Percentiles rank a stretch among this genome's conserved stretches.
phyloP scores from a whole-genome alignment of 2,888 invertebrate genomes.

The Drosophila maculinotata region DNA sequence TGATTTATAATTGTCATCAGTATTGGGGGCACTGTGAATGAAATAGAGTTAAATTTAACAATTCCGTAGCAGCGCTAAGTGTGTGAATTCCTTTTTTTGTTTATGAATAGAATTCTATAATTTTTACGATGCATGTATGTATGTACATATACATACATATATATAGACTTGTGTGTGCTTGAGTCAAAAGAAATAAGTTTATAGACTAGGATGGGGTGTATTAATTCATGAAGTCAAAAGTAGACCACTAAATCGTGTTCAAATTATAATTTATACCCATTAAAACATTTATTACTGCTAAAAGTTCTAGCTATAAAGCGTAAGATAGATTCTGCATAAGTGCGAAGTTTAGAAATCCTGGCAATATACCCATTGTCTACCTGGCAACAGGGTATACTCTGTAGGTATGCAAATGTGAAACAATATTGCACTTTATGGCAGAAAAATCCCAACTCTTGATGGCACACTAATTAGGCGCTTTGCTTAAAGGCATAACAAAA shows the following conservation, averaged over 20 bases:
- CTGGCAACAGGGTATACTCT: no score
- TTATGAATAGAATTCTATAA: background rate
- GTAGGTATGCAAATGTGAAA: constrained; percentile 19
- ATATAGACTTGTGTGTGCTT: background rate
- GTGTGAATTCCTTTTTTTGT: background rate
- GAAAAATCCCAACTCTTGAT: constrained; percentile 32
- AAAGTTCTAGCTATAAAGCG: no score
- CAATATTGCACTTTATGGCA: constrained; percentile 40
- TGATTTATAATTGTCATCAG: constrained; percentile 3
- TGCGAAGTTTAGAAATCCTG: no score
- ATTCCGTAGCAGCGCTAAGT: constrained; percentile 3
- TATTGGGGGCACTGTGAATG: constrained; percentile 1
- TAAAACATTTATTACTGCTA: no score
- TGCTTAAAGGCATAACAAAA: constrained; percentile 28
- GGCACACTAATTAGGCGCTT: constrained; percentile 46
- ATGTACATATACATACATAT: background rate
- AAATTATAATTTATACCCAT: no score
- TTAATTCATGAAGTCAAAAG: no score
- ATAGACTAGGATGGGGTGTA: no score
- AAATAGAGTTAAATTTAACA: background rate
- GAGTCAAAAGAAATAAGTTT: no score
- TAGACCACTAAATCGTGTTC: no score
- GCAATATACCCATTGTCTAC: no score
- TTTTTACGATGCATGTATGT: background rate
- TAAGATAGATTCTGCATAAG: no score